Evolutionary conservation across 1,140 invertebrate species (phyloP), one percentile per base, ranked within the genome.

Genomic region (Chelonus insularis): DNA sequence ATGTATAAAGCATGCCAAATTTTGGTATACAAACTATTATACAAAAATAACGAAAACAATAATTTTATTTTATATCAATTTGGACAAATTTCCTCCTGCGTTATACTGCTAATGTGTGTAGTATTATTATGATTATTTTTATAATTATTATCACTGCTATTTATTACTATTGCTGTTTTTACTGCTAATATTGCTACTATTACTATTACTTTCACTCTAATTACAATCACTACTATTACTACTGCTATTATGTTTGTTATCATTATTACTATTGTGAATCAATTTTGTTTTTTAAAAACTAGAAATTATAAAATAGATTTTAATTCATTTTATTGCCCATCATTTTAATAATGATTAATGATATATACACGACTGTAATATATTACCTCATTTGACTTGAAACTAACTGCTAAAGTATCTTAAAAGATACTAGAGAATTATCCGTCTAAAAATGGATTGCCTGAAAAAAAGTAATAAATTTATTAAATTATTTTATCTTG

Each of bases 361-460:
- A 55, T 55, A 55, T 59, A 50, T 14, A 57, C 32, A 72, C 62
- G 73, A 78, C 73, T 72, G 68, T 72, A 65, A 66, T 73, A 66
- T 66, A 75, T 76, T 77, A 76, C 74, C 75, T 76, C 75, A 75
- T 74, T 74, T 71, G 72, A 70, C 67, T 74, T 39, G 72, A 79
- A 77, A 74, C 72, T 77, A 62, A 77, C 71, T 77, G 69, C 65
- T 73, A 72, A 66, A 66, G 63, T 77, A 72, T 70, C 68, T 50
- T 55, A 59, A 67, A 54, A 37, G 66, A 65, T 75, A 74, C 72
- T 70, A 58, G 62, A 67, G 71, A 79, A 77, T 73, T 57, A 68
- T 79, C 77, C 75, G 72, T 77, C 76, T 78, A 64, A 66, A 63
- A 63, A 57, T 75, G 74, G 75, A 76, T 78, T 76, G 75, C 72